Conservation (phyloP, 2,113 vertebrate genomes). For the Oryzias woworae region DNA sequence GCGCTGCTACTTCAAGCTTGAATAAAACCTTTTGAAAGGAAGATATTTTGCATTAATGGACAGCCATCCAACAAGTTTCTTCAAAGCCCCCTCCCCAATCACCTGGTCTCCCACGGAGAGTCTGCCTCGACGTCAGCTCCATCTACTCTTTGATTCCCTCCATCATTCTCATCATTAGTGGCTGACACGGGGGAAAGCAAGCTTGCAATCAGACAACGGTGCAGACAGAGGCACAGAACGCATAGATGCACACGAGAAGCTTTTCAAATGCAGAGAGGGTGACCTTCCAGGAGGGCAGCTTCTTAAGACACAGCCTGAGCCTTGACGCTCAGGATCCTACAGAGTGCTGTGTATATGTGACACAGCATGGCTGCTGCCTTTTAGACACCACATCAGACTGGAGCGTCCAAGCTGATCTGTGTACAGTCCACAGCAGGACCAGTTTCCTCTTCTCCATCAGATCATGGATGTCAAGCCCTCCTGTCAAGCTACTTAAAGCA, state of each 20-base stretch:
- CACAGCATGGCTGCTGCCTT: slow-evolving; percentile 58
- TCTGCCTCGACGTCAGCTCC: slow-evolving; percentile 63
- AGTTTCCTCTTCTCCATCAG: slow-evolving; percentile 43
- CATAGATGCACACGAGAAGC: slow-evolving; percentile 60
- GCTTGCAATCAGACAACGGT: slow-evolving; percentile 52
- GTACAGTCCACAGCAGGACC: slow-evolving; percentile 48
- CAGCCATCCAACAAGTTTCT: slow-evolving; percentile 78
- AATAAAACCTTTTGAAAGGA: slow-evolving; percentile 79
- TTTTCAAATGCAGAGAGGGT: slow-evolving; percentile 74
- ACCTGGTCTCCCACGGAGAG: slow-evolving; percentile 75
- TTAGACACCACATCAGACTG: slow-evolving; percentile 56
- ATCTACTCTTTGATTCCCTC: slow-evolving; percentile 78
- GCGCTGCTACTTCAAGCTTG: slow-evolving; percentile 60
- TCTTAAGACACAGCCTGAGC: slow-evolving; percentile 68
- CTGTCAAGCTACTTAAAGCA: slow-evolving; percentile 42
- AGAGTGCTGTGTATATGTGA: slow-evolving; percentile 57
- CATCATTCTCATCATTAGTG: slow-evolving; percentile 80
- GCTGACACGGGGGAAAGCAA: slow-evolving; percentile 60
- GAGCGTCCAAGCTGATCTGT: slow-evolving; percentile 49
- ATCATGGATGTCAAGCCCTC: slow-evolving; percentile 33
- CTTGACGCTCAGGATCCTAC: slow-evolving; percentile 65
- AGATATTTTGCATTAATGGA: slow-evolving; percentile 82
- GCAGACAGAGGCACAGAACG: slow-evolving; percentile 58
- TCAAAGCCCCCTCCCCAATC: slow-evolving; percentile 78
- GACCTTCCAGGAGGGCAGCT: slow-evolving; percentile 71